Evolutionary conservation across 2,888 invertebrate genomes (phyloP).

Genomic region (Cheilosia scutellata): DNA sequence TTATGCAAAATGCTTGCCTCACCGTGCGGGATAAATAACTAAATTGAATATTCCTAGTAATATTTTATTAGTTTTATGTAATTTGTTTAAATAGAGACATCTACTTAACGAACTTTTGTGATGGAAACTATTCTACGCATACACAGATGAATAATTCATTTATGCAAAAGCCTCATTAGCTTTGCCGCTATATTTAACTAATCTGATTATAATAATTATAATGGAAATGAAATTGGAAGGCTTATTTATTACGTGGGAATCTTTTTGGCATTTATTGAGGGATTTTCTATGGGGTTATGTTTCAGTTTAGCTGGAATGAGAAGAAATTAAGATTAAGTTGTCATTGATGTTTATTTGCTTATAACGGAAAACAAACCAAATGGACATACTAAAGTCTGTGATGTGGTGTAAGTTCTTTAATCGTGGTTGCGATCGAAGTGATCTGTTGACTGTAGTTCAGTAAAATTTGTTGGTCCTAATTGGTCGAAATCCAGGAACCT

Average conservation of each 20-base stretch:
- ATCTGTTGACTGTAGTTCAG: too few relatives aligned
- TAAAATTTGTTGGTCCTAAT: too few relatives aligned
- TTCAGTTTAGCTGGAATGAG: background rate
- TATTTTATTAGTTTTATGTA: slow-evolving; percentile 44
- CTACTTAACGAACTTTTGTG: slow-evolving; percentile 45
- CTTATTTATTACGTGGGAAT: slow-evolving; percentile 51
- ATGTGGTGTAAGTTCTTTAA: too few relatives aligned
- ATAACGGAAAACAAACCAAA: too few relatives aligned
- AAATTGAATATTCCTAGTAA: slow-evolving; percentile 31
- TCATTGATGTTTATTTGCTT: too few relatives aligned
- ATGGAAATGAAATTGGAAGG: slow-evolving; percentile 36
- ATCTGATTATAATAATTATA: slow-evolving; percentile 65
- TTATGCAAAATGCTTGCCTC: slow-evolving; percentile 42
- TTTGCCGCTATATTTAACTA: slow-evolving; percentile 51
- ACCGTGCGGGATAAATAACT: background rate
- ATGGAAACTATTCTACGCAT: background rate
- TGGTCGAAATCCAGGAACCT: too few relatives aligned
- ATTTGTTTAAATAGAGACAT: slow-evolving; percentile 65
- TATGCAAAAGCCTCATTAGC: slow-evolving; percentile 59
- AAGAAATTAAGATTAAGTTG: background rate
- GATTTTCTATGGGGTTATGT: background rate
- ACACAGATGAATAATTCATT: slow-evolving; percentile 63
- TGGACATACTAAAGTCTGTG: too few relatives aligned
- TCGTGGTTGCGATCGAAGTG: too few relatives aligned
- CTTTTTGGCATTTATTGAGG: slow-evolving; percentile 28